Percentiles rank a stretch among this genome's conserved stretches.
These are phyloP conservation scores for Sphenodon punctatus DNA, from an alignment of 2,797 vertebrate genomes.

Conservation along the genomic window DNA sequence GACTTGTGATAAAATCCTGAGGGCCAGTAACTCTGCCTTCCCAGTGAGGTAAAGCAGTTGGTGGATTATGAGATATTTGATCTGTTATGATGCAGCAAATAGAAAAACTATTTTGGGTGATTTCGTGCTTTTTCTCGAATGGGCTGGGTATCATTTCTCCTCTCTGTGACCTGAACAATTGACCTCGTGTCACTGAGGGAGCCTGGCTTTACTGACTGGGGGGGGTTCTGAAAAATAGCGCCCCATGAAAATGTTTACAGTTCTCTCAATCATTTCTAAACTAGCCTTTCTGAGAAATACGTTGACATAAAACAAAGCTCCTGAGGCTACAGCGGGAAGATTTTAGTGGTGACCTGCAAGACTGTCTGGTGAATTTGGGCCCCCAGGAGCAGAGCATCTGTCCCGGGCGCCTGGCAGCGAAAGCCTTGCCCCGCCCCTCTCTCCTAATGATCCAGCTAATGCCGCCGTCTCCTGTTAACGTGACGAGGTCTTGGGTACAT, in stretches of 20 bases:
- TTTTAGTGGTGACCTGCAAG: not conserved
- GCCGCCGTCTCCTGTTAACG: not conserved
- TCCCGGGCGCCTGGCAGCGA: not conserved
- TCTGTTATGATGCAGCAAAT: not conserved
- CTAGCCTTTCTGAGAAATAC: not conserved
- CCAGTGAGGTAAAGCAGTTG: conserved; percentile 9
- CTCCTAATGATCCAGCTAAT: not conserved
- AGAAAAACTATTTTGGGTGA: conserved; percentile 14
- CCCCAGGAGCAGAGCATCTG: too few species aligned
- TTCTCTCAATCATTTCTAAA: conserved; percentile 38
- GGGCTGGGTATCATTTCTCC: not conserved
- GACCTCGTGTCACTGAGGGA: conserved; percentile 30
- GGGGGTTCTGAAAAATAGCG: conserved; percentile 42
- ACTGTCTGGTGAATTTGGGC: not conserved
- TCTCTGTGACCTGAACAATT: conserved; percentile 35
- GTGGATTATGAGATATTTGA: conserved; percentile 31
- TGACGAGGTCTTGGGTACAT: not conserved
- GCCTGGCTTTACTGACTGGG: conserved; percentile 30
- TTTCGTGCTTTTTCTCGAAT: conserved; percentile 27
- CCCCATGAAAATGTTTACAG: conserved; percentile 26
- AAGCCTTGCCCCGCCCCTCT: not conserved
- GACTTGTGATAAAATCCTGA: too few species aligned
- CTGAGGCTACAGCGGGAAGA: not conserved
- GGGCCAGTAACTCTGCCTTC: too few species aligned
- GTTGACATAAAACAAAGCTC: not conserved